Evolutionary conservation across 2,797 vertebrate species (phyloP), one percentile per base, ranked within the genome.

Genomic region (Takifugu ocellatus): DNA sequence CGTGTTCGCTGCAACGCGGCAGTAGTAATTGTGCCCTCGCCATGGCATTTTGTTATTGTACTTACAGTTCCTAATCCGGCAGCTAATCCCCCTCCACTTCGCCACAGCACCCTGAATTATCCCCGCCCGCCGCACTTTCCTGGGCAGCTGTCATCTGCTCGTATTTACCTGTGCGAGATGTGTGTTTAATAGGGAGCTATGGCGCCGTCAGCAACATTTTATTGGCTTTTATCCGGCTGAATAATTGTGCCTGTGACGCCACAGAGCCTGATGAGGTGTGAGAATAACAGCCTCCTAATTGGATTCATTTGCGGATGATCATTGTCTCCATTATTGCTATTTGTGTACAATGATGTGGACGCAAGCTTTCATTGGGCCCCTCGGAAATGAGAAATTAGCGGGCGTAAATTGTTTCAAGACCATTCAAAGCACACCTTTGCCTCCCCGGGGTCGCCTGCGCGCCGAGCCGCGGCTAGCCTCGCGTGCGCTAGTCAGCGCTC

Each of bases 251-350:
- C 70, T 62, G 16, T 52, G 63, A 66, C 75, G 72, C 78, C 69
- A 71, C 39, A 51, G 59, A 59, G 63, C 72, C 72, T 70, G 53
- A 66, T 63, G 67, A 81, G 78, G 79, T 76, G 73, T 69, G 74
- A 79, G 79, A 87, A 74, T 83, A 86, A 80, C 81, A 78, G 64
- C 44, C 51, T 51, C 42, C 43, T 90, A 89, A 91, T 88, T 90
- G 82, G 84, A 87, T 88, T 90, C 79, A 88, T 87, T 89, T 87
- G 75, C 72, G 75, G 63, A 76, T 73, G 69, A 88, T 88, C 82
- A 87, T 84, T 74, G 79, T 85, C 68, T 84, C 84, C 87, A 89
- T 91, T 90, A 90, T 79, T 63, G 66, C 57, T 78, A 79, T 88
- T 90, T 88, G 84, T 84, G 74, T 77, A 70, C 73, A 63, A 59